phyloP scores from a whole-genome alignment of 1,140 invertebrate species.

The Philaenus spumarius region DNA sequence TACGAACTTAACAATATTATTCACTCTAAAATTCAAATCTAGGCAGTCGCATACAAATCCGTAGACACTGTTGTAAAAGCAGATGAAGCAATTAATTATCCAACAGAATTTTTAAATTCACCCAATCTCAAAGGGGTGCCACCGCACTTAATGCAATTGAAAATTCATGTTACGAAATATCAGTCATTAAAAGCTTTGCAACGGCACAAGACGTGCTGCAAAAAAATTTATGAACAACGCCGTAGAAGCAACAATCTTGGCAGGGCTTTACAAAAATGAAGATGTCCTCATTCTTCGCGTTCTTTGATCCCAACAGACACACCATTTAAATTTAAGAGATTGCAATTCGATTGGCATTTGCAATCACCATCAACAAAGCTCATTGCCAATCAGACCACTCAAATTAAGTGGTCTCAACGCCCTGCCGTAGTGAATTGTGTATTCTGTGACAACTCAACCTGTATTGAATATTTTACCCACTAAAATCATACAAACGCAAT shows the following conservation, averaged over 20 bases:
- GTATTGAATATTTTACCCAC: no score
- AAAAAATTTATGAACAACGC: conserved; percentile 36
- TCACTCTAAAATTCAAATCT: no score
- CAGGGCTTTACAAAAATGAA: conserved; percentile 14
- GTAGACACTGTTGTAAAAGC: conserved; percentile 34
- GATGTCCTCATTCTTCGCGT: conserved; percentile 19
- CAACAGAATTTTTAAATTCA: conserved; percentile 36
- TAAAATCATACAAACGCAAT: no score
- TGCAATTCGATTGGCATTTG: conserved; percentile 40
- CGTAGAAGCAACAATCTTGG: conserved; percentile 25
- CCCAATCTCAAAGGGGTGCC: conserved; percentile 37
- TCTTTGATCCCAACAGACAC: conserved; percentile 18
- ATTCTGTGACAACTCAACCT: no score
- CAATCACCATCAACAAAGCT: conserved; percentile 39
- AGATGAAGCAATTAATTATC: conserved; percentile 35
- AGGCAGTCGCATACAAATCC: conserved; percentile 27
- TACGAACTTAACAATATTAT: no score
- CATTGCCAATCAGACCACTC: conserved; percentile 27
- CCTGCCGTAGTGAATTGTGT: no score
- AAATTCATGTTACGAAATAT: conserved; percentile 39
- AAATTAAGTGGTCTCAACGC: no score
- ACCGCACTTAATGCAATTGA: conserved; percentile 36
- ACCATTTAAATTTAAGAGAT: conserved; percentile 21
- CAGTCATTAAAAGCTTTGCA: conserved; percentile 39
- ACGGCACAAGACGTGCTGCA: conserved; percentile 39